Conservation (phyloP, 2,797 vertebrate genomes). For the Sorex maritimensis region DNA sequence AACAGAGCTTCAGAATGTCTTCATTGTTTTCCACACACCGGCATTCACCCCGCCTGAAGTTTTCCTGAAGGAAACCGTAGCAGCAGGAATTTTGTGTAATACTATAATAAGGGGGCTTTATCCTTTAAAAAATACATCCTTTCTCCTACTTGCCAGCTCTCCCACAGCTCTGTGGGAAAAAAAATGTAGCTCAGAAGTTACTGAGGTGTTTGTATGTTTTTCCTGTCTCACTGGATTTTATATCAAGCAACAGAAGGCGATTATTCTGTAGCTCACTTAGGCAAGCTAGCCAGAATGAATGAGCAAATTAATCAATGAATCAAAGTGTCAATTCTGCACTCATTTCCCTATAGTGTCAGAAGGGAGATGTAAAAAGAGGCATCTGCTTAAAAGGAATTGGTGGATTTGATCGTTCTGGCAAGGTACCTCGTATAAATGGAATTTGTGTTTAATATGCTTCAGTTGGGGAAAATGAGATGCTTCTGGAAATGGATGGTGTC, state of each 20-base stretch:
- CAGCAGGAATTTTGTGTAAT: slow-evolving; percentile 68
- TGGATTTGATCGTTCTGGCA: not conserved
- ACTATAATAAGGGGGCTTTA: slow-evolving; percentile 69
- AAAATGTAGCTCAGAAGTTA: slow-evolving; percentile 55
- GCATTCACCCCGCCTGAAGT: not conserved
- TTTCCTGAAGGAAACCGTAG: slow-evolving; percentile 70
- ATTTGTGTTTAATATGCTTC: not conserved
- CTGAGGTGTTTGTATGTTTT: not conserved
- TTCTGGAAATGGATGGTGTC: not conserved
- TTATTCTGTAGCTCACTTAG: not conserved
- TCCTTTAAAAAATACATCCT: slow-evolving; percentile 73
- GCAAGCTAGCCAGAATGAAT: not conserved
- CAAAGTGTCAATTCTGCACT: not conserved
- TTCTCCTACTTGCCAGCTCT: slow-evolving; percentile 67
- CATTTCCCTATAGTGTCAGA: not conserved
- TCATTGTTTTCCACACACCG: not conserved
- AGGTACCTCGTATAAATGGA: not conserved
- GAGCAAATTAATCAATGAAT: not conserved
- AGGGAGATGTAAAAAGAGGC: not conserved
- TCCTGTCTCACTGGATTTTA: not conserved
- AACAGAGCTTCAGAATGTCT: slow-evolving; percentile 39
- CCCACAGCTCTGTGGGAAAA: slow-evolving; percentile 56
- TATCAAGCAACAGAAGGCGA: not conserved
- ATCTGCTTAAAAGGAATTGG: not conserved
- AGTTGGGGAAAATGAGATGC: not conserved